phyloP scores from a whole-genome alignment of 2,113 vertebrate genomes.

The Cyanoderma ruficeps region DNA sequence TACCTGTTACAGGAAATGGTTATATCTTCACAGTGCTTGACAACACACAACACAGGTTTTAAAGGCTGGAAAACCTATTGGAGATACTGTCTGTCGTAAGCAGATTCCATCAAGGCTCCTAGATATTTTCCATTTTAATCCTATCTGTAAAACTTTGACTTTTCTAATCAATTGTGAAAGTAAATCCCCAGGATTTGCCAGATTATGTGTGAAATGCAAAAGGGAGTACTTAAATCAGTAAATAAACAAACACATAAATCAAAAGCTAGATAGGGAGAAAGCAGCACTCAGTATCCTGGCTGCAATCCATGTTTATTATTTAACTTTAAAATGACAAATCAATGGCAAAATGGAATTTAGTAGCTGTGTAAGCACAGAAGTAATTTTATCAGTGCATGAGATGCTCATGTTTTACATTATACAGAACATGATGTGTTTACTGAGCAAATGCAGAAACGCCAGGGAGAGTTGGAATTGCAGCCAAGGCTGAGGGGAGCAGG shows the following conservation, averaged over 20 bases:
- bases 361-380: conserved; percentile 14
- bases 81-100: conserved; percentile 30
- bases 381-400: conserved; percentile 15
- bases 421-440: neutral
- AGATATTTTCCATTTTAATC: conserved; percentile 72
- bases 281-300: conserved; percentile 24
- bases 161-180: conserved; percentile 73
- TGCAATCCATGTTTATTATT: conserved; percentile 58
- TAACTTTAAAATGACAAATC: conserved; percentile 71
- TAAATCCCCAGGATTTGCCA: conserved; percentile 71
- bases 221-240: conserved; percentile 58
- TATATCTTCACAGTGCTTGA: neutral
- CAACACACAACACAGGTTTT: neutral
- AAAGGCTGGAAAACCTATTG: neutral
- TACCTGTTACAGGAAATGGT: neutral
- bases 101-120: conserved; percentile 39
- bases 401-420: neutral
- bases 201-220: conserved; percentile 68
- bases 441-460: neutral
- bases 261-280: neutral
- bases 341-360: conserved; percentile 54
- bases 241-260: conserved; percentile 64
- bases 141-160: conserved; percentile 68
- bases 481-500: neutral
- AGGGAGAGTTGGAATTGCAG: neutral